These are phyloP conservation scores for Perithous albicinctus DNA, from an alignment of 2,888 invertebrate species.

Conservation along the genomic window DNA sequence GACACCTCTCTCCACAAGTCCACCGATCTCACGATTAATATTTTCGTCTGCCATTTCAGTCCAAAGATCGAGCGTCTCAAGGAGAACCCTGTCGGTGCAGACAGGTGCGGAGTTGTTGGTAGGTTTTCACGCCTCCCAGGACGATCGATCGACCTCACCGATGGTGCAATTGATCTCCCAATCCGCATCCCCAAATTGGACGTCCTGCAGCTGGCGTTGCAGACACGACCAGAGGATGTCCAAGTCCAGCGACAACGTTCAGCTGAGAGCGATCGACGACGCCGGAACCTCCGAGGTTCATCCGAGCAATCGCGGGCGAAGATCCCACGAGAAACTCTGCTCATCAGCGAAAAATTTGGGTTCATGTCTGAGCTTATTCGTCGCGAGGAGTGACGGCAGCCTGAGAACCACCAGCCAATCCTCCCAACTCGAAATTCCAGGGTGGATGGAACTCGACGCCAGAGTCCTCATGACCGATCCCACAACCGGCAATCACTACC, in stretches of 20 bases:
- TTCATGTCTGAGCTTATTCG: constrained; percentile 58
- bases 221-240: constrained; percentile 61
- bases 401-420: neutral
- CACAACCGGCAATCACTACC: constrained; percentile 22
- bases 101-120: constrained; percentile 73
- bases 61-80: constrained; percentile 63
- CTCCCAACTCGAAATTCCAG: constrained; percentile 1
- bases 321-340: constrained; percentile 59
- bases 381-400: constrained; percentile 54
- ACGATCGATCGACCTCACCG: constrained; percentile 61
- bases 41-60: constrained; percentile 25
- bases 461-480: constrained; percentile 56
- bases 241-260: constrained; percentile 66
- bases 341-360: constrained; percentile 57
- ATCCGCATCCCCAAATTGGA: constrained; percentile 45
- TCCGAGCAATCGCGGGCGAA: constrained; percentile 3
- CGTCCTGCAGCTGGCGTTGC: constrained; percentile 52
- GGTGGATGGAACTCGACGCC: constrained; percentile 61
- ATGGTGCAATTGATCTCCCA: constrained; percentile 44
- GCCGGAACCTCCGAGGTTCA: constrained; percentile 10
- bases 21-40: too few relatives aligned
- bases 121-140: constrained; percentile 53
- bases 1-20: too few relatives aligned
- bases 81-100: constrained; percentile 74
- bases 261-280: constrained; percentile 14